Evolutionary conservation across 2,797 vertebrate genomes (phyloP).

Genomic region (Liparis tanakae): DNA sequence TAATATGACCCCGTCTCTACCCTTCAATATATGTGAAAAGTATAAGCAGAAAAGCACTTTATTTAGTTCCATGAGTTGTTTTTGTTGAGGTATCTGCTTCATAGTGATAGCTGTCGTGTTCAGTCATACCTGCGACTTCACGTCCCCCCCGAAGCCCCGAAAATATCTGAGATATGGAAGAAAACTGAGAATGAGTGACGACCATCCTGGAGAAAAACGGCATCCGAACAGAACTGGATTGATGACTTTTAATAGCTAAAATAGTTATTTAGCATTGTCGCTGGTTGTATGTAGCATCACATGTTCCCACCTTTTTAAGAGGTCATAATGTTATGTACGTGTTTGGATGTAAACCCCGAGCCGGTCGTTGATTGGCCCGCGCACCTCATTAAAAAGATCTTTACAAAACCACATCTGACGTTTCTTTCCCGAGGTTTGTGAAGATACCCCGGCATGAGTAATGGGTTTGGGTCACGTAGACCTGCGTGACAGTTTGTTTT

Average conservation of each 20-base stretch:
- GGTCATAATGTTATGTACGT: constrained; percentile 47
- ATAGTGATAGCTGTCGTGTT: constrained; percentile 18
- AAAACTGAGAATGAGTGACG: constrained; percentile 12
- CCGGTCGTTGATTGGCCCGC: constrained; percentile 45
- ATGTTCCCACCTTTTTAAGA: constrained; percentile 34
- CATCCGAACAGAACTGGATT: constrained; percentile 57
- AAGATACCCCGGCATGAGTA: not conserved
- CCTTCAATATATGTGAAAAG: constrained; percentile 40
- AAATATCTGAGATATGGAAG: not conserved
- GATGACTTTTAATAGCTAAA: constrained; percentile 21
- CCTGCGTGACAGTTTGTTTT: constrained; percentile 12
- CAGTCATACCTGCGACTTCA: constrained; percentile 17
- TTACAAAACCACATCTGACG: constrained; percentile 38
- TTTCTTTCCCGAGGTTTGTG: not conserved
- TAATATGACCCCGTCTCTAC: constrained; percentile 10
- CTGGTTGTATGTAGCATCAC: constrained; percentile 46
- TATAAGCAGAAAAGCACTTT: constrained; percentile 54
- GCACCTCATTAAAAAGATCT: constrained; percentile 76
- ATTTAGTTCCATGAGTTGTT: constrained; percentile 45
- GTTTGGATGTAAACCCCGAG: constrained; percentile 52
- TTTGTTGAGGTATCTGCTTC: constrained; percentile 25
- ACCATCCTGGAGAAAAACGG: not conserved
- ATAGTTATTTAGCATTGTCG: constrained; percentile 19
- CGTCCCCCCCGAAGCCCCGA: constrained; percentile 17
- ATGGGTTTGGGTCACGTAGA: not conserved